Conservation (phyloP, 2,797 vertebrate species). For the Danio tinwini region DNA sequence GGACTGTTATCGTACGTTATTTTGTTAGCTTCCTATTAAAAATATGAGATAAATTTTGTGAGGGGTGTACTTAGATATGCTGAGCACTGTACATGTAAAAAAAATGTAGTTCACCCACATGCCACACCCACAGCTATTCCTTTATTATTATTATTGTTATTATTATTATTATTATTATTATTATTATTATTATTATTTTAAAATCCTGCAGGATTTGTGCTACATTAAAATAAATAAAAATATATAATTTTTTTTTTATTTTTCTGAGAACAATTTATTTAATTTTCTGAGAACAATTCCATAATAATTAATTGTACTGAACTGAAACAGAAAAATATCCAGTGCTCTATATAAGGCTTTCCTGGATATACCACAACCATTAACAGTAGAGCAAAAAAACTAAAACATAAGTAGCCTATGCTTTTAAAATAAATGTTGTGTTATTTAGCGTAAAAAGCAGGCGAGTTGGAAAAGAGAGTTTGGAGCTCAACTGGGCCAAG, state of each 20-base stretch:
- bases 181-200: too few species aligned
- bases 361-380: not conserved
- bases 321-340: not conserved
- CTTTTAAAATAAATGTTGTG: slow-evolving; percentile 38
- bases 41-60: too few species aligned
- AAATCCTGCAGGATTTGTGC: too few species aligned
- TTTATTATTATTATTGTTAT: too few species aligned
- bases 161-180: too few species aligned
- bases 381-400: not conserved
- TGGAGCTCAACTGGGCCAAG: slow-evolving; percentile 68
- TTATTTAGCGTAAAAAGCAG: slow-evolving; percentile 49
- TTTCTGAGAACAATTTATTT: not conserved
- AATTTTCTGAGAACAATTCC: not conserved
- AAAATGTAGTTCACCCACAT: not conserved
- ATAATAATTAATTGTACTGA: not conserved
- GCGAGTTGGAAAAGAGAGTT: slow-evolving; percentile 71
- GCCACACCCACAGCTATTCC: too few species aligned
- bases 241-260: too few species aligned
- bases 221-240: too few species aligned
- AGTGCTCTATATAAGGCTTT: not conserved
- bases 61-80: too few species aligned
- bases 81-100: not conserved
- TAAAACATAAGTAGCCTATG: not conserved
- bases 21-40: too few species aligned
- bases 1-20: too few species aligned